Base-by-base conservation (phyloP, 2,888 invertebrate species). In the Thalpophila matura region DNA sequence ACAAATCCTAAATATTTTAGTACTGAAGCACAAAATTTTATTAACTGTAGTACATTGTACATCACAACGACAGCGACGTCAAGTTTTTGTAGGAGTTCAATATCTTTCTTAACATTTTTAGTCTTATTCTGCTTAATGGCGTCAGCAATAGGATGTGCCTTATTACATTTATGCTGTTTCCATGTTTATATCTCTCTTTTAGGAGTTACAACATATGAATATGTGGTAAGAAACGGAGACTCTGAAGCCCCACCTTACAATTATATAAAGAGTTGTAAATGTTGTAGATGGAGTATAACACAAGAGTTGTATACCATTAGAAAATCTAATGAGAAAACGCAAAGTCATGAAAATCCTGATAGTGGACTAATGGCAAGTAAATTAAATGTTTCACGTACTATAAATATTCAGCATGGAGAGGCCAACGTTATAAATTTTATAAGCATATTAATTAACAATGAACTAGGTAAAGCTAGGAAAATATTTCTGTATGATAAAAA, bases 141-240 rank as follows among this genome's bases (percentile, higher is more conserved):
- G n/a, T 96, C 97, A 20, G 96, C 97, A 12, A 97, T 97, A 4
- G 96, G 97, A 1, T 97, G 97, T 26, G 95, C 98, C 47, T 95
- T 98, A 59, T 92, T 98, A 68, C 98, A 98, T 91, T 95, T 98
- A 53, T 97, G 97, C 87, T 97, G 97, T 92, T 98, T 98, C 89
- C 98, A 98, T 91, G 96, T 98, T 63, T 98, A 98, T 91, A 98
- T 98, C 85, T 97, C 97, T 3, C 96, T 97, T 77, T 92, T 98
- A 81, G 98, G 98, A 1, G 95, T 98, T 42, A 98, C 98, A 18
- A 99, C 98, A 0, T 99, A 98, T 92, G 98, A 98, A 86, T 98
- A 98, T 90, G 97, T 98, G 64, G 86, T 91, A 53, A 89, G 83
- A 69, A 89, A 85, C 75, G 80, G 82, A 55, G 86, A 85, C 38